Conservation (phyloP, 2,797 vertebrate genomes). For the Vespertilio murinus region DNA sequence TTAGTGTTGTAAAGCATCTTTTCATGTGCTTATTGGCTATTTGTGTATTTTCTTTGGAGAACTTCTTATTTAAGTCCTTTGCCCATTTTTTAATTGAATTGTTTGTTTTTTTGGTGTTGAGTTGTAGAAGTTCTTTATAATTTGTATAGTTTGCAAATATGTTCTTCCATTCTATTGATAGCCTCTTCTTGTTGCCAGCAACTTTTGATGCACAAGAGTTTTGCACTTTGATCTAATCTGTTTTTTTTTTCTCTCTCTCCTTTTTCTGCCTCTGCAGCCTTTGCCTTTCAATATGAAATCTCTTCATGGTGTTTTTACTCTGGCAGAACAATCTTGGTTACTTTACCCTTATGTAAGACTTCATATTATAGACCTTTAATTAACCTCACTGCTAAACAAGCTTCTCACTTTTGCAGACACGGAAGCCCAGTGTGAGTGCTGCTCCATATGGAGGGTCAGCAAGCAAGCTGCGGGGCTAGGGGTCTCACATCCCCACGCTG, state of each 20-base stretch:
- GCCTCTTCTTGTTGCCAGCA: background rate
- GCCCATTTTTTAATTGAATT: background rate
- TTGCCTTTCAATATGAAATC: constrained; percentile 10
- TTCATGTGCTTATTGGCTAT: background rate
- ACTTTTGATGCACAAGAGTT: background rate
- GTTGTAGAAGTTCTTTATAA: background rate
- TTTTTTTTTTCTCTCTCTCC: background rate
- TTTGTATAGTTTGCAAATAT: background rate
- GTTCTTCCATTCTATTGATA: background rate
- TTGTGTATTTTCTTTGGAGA: background rate
- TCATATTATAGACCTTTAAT: background rate
- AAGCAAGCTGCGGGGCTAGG: background rate
- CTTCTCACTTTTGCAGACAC: background rate
- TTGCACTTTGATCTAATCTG: background rate
- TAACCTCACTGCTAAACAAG: background rate
- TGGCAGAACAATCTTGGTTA: background rate
- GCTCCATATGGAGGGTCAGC: background rate
- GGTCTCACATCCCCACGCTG: background rate
- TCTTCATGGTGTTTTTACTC: background rate
- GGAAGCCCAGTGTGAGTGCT: background rate
- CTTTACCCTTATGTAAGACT: background rate
- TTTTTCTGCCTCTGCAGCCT: background rate
- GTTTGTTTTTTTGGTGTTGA: background rate
- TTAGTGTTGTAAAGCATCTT: background rate
- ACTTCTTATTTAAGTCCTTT: background rate